Base-by-base conservation (phyloP, 2,888 invertebrate genomes). In the Gymnocheta viridis region DNA sequence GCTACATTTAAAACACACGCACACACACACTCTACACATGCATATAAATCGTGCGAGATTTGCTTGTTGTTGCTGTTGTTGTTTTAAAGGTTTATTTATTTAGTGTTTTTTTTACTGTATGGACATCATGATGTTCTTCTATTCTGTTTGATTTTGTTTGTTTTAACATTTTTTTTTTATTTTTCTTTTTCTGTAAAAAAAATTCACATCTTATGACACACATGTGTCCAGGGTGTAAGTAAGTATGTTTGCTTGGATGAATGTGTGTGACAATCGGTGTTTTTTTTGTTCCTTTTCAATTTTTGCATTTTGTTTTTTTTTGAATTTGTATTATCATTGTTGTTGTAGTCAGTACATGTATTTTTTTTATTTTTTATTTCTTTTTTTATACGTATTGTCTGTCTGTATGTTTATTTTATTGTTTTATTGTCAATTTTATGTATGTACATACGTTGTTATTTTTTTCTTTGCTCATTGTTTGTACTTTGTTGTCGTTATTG, bases 401-500 rank as follows among this genome's bases (percentile, higher is more conserved):
- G 58, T 69, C 29, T 72, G 44, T 82, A 56, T 66, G 62, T 74
- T 79, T 78, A 79, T 72, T 82, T 79, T 73, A 82, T 82, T 83
- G 82, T 83, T 83, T 83, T 83, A 79, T 83, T 79, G 79, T 79
- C 74, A 83, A 79, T 70, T 74, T 74, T 62, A 56, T 17, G 17
- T 56, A 56, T 32, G 32, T 58, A 51, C 24, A n/a, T n/a, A 44
- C 41, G n/a, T 44, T n/a, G n/a, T n/a, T 44, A 44, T n/a, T 4
- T 32, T 5, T 32, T 4, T 32, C 4, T 32, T 7, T 32, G 32
- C 32, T 5, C 7, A 7, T 7, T 4, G 32, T 5, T 41, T 4
- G 44, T 17, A 54, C 14, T 5, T 70, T 79, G 78, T 70, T 73
- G 60, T 78, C 67, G 60, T 72, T 82, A 72, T 72, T 80, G 66